Conservation (phyloP, 2,797 vertebrate species). For the Typhlichthys eigenmanni region DNA sequence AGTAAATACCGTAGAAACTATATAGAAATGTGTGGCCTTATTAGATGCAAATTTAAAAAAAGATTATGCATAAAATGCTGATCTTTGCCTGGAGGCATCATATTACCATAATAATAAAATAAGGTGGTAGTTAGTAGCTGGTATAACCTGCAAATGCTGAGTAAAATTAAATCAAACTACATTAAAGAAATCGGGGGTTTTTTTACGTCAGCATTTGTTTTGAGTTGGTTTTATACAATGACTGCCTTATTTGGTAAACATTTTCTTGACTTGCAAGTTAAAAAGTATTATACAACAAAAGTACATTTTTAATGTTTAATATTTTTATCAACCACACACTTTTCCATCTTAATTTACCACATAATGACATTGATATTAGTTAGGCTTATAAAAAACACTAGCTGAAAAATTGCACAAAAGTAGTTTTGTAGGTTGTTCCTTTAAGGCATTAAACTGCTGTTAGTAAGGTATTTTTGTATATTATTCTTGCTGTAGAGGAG, state of each 20-base stretch:
- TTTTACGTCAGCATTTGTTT: slow-evolving; percentile 13
- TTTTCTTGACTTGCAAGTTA: slow-evolving; percentile 26
- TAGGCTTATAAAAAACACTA: slow-evolving; percentile 21
- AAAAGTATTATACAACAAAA: slow-evolving; percentile 10
- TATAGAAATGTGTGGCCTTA: background rate
- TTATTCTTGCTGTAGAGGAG: slow-evolving; percentile 1
- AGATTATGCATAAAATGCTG: background rate
- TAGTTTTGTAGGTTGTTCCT: background rate
- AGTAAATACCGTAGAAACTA: background rate
- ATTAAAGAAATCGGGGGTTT: slow-evolving; percentile 30
- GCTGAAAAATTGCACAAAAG: slow-evolving; percentile 4
- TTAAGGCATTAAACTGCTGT: background rate
- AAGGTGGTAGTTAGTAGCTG: slow-evolving; percentile 30
- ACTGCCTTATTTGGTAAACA: slow-evolving; percentile 35
- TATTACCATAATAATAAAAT: slow-evolving; percentile 30
- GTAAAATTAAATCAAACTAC: slow-evolving; percentile 13
- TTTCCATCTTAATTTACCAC: slow-evolving; percentile 24
- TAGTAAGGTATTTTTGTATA: too few species aligned
- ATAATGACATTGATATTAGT: slow-evolving; percentile 23
- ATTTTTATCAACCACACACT: slow-evolving; percentile 28
- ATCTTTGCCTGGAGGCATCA: slow-evolving; percentile 30
- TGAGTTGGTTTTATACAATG: slow-evolving; percentile 22
- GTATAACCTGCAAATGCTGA: slow-evolving; percentile 30
- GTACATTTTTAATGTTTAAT: slow-evolving; percentile 20
- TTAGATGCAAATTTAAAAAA: background rate